Conservation (phyloP, 2,888 invertebrate genomes). For the Protodeltote pygarga region DNA sequence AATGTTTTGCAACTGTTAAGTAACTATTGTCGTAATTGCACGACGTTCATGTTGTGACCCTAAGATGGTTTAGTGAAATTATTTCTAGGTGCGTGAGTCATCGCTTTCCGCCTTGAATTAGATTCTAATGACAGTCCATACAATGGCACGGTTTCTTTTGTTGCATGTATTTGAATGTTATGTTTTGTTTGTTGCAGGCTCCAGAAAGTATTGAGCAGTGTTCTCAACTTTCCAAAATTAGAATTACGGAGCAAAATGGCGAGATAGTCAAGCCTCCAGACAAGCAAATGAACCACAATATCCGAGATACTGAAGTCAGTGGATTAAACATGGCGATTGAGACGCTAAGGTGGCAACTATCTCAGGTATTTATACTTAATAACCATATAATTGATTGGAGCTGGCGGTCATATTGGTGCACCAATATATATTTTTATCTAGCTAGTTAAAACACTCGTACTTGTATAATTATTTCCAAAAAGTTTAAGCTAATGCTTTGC, state of each 20-base stretch:
- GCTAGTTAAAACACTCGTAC: no score
- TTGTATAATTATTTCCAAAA: neutral
- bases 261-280: conserved; percentile 65
- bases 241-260: conserved; percentile 63
- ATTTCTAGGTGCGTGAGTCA: conserved; percentile 57
- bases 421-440: conserved; percentile 47
- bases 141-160: conserved; percentile 51
- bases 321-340: conserved; percentile 89
- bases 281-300: conserved; percentile 56
- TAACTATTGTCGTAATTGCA: conserved; percentile 45
- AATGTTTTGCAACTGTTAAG: conserved; percentile 5
- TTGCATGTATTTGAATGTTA: conserved; percentile 32
- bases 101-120: conserved; percentile 52
- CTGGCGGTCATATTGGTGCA: conserved; percentile 59
- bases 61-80: conserved; percentile 60
- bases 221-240: conserved; percentile 72
- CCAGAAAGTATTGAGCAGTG: conserved; percentile 74
- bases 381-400: neutral
- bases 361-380: conserved; percentile 88
- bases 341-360: conserved; percentile 91
- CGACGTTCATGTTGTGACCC: conserved; percentile 48
- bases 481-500: conserved; percentile 43
- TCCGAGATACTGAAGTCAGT: conserved; percentile 73
- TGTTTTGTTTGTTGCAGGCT: conserved; percentile 69
- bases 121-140: conserved; percentile 55